Conservation (phyloP, 2,113 vertebrate genomes). For the Athene noctua region DNA sequence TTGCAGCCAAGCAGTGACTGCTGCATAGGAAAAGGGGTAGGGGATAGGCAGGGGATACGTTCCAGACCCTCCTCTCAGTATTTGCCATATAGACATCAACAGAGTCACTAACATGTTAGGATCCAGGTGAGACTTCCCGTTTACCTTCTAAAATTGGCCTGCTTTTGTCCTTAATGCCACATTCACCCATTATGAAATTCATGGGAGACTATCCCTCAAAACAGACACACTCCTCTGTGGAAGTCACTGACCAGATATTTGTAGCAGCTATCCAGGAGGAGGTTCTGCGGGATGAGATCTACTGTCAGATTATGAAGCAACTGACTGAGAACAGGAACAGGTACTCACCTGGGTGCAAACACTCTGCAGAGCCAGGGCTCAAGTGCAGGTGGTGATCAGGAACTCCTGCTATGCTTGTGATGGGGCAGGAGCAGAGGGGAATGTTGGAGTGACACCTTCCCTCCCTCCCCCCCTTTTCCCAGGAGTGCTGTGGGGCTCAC, state of each 20-base stretch:
- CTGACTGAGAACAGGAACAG: slow-evolving; percentile 88
- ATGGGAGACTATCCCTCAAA: slow-evolving; percentile 96
- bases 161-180: slow-evolving; percentile 67
- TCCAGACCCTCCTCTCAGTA: neutral
- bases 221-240: slow-evolving; percentile 76
- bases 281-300: slow-evolving; percentile 87
- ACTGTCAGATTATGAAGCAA: slow-evolving; percentile 97
- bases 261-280: slow-evolving; percentile 77
- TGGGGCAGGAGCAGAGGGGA: neutral
- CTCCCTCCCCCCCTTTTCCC: neutral
- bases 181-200: slow-evolving; percentile 90
- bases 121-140: neutral
- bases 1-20: neutral
- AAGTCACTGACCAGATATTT: slow-evolving; percentile 95
- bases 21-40: neutral
- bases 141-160: neutral
- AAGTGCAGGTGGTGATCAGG: neutral
- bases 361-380: neutral
- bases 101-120: neutral
- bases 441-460: neutral
- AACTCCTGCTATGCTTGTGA: neutral
- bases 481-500: neutral
- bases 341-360: slow-evolving; percentile 59
- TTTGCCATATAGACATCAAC: neutral
- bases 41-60: neutral